Percentiles rank a stretch among this genome's conserved stretches.
Evolutionary conservation across 2,113 vertebrate genomes (phyloP).

Genomic region (Neomonachus schauinslandi): DNA sequence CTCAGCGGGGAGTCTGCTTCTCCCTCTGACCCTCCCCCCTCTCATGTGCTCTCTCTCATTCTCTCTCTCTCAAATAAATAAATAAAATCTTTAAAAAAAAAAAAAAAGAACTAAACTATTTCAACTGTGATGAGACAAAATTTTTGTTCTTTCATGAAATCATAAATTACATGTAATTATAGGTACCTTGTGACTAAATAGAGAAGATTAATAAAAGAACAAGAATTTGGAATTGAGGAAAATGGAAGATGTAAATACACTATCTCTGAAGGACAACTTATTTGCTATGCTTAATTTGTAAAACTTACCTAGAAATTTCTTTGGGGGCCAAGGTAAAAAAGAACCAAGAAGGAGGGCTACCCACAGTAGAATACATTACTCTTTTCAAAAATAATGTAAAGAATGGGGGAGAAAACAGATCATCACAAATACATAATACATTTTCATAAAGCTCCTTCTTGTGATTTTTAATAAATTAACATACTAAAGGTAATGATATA

Average conservation of each 20-base stretch:
- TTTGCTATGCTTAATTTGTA: neutral
- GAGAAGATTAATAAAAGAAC: neutral
- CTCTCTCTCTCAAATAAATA: too few species aligned
- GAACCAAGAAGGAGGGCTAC: neutral
- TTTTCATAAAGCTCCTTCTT: neutral
- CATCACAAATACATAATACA: neutral
- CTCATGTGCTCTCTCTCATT: too few species aligned
- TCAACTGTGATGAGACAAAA: neutral
- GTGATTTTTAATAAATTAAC: neutral
- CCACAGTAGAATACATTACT: neutral
- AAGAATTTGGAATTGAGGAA: neutral
- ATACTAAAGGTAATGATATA: neutral
- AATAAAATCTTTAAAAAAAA: neutral
- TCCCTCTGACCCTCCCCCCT: too few species aligned
- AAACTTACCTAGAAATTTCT: slow-evolving; percentile 20
- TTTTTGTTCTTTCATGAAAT: neutral
- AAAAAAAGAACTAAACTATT: neutral
- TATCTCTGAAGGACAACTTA: neutral
- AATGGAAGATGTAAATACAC: neutral
- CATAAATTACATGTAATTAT: neutral
- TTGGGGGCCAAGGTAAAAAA: neutral
- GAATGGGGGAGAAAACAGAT: neutral
- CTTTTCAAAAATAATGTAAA: neutral
- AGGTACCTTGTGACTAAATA: neutral
- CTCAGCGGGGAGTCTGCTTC: too few species aligned